Base-by-base conservation (phyloP, 2,888 invertebrate species). In the Lydus trimaculatus region DNA sequence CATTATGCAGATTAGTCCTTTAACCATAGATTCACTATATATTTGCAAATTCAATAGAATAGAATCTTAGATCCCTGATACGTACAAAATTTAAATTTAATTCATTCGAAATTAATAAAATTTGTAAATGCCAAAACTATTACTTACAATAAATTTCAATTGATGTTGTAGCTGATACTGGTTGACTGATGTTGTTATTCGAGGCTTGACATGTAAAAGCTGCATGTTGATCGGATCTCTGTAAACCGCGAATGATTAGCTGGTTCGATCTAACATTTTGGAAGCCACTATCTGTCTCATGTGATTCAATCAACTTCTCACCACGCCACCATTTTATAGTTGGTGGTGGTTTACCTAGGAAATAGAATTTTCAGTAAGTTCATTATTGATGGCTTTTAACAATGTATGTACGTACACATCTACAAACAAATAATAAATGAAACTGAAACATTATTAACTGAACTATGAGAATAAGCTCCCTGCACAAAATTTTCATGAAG, bases 71-170 rank as follows among this genome's bases (percentile, higher is more conserved):
- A 48, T 66, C 63, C n/a, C 60, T 59, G 31, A 36, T 36, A 36
- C 36, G 3, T 36, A 5, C 31, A 8, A 6, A 2, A 31, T 31
- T 6, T 31, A 28, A 28, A 31, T 31, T 31, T 31, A 31, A 31
- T 31, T 36, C 36, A 43, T 39, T 39, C 2, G 15, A 39, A 7
- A 33, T 33, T 33, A 11, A 33, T 33, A 33, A n/a, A n/a, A n/a
- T n/a, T n/a, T n/a, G n/a, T n/a, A n/a, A 33, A 33, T 9, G 11
- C 8, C 33, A 9, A 11, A 17, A 43, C 43, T 79, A n/a, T n/a
- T n/a, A 90, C 91, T 91, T 84, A 94, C 94, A 88, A 81, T 92
- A 90, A 86, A 94, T 90, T 84, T 93, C 92, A 76, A 94, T 90
- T 76, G 91, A 90, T 68, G 93, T 90, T 71, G 90, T 90, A 43